Evolutionary conservation across 2,113 vertebrate genomes (phyloP).

Genomic region (Oncorhynchus keta): DNA sequence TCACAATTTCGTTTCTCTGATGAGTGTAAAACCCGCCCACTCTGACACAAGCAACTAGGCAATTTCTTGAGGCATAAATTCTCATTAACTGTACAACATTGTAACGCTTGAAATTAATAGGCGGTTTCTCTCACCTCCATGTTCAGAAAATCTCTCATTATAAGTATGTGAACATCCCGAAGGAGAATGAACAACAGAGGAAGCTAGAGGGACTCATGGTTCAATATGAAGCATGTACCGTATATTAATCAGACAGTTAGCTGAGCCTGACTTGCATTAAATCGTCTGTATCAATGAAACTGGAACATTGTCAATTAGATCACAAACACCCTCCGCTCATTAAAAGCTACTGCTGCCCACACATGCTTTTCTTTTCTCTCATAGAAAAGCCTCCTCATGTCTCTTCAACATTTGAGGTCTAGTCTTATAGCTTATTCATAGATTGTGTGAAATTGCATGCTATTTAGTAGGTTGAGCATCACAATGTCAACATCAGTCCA

Average conservation of each 20-base stretch:
- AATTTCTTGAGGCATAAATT: not conserved
- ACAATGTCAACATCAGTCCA: too few species aligned
- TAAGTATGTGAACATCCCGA: not conserved
- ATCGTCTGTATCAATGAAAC: not conserved
- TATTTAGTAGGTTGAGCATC: too few species aligned
- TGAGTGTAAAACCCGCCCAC: not conserved
- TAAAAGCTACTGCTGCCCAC: not conserved
- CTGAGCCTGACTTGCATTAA: not conserved
- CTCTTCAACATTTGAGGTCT: not conserved
- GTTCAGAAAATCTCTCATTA: not conserved
- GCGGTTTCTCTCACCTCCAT: not conserved
- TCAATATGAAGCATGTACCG: not conserved
- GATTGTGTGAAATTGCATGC: not conserved
- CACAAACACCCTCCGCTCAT: not conserved
- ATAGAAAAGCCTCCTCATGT: not conserved
- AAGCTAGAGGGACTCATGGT: not conserved
- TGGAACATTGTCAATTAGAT: not conserved
- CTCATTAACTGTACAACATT: not conserved
- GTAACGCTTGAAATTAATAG: not conserved
- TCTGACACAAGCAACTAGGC: not conserved
- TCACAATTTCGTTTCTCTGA: not conserved
- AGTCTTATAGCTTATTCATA: too few species aligned
- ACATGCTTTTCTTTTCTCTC: not conserved
- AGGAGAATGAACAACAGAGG: not conserved
- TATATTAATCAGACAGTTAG: conserved; percentile 1